These are phyloP conservation scores for Melanotaenia duboulayi DNA, from an alignment of 2,113 vertebrate species.

Conservation along the genomic window DNA sequence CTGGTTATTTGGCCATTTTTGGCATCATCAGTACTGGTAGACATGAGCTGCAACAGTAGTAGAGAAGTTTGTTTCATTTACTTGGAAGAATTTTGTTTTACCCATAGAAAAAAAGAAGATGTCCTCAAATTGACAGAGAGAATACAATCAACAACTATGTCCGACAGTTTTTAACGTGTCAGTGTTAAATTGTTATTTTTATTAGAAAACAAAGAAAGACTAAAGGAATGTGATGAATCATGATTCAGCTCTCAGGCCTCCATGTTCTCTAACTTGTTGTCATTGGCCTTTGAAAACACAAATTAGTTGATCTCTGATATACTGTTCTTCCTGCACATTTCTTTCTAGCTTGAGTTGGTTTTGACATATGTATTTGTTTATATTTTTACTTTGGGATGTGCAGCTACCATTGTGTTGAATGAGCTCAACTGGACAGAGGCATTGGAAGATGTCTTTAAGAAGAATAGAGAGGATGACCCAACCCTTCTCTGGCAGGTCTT, in stretches of 20 bases:
- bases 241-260: background rate
- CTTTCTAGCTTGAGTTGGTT: background rate
- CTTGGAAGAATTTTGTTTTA: background rate
- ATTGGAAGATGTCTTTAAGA: conserved; percentile 91
- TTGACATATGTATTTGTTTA: conserved; percentile 11
- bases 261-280: background rate
- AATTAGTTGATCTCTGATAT: background rate
- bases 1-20: background rate
- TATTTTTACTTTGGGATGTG: conserved; percentile 7
- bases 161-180: background rate
- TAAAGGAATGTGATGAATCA: no score
- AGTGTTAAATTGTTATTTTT: background rate
- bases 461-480: conserved; percentile 94
- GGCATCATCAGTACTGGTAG: background rate
- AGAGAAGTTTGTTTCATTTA: background rate
- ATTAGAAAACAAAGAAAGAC: background rate
- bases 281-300: background rate
- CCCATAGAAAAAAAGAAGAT: background rate
- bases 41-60: no score
- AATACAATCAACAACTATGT: background rate
- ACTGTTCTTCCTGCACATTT: background rate
- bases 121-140: background rate
- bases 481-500: conserved; percentile 97
- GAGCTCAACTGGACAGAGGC: conserved; percentile 97
- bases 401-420: conserved; percentile 94